Evolutionary conservation across 2,797 vertebrate genomes (phyloP), one percentile per base, ranked within the genome.

Genomic region (Notoglanidium macrostoma): DNA sequence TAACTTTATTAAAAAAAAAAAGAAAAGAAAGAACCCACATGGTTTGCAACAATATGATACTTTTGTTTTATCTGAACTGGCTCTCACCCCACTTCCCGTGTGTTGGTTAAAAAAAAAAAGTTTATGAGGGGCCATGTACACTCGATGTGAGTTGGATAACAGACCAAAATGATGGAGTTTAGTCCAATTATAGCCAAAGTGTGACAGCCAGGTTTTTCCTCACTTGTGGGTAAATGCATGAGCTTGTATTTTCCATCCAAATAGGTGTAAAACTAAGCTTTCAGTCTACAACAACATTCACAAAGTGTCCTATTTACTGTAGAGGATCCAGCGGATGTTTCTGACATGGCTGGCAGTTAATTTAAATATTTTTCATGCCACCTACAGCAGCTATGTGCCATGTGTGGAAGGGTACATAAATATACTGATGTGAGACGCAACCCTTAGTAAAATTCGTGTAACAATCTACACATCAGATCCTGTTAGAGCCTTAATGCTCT

Each of bases 121-220:
- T 23, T 77, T 54, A 55, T 77, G 51, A 35, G 51, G 49, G 51
- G 49, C 74, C 74, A 55, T 78, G 74, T 78, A 55, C 49, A 51
- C 49, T 32, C 8, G 10, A 15, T 73, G 40, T 19, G 29, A 21
- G 67, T 8, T 46, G 23, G 40, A 26, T 44, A 44, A 73, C 35
- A 26, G 11, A 46, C 19, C 35, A 23, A 44, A 23, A 44, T 44
- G 35, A 49, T 76, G 23, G 12, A 26, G 46, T n/a, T 12, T 49
- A 49, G 73, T n/a, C 12, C 14, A 76, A 8, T 49, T 51, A n/a
- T 49, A 76, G 17, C 68, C 68, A 72, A 44, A 21, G 6, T 40
- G 68, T 40, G 2, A 72, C 68, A 72, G 68, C 68, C 7, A 19
- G 32, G 32, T 17, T 35, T 68, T 70, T 65, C 49, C 67, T 35